Base-by-base conservation (phyloP, 2,113 vertebrate species). In the Oenanthe oenanthe region DNA sequence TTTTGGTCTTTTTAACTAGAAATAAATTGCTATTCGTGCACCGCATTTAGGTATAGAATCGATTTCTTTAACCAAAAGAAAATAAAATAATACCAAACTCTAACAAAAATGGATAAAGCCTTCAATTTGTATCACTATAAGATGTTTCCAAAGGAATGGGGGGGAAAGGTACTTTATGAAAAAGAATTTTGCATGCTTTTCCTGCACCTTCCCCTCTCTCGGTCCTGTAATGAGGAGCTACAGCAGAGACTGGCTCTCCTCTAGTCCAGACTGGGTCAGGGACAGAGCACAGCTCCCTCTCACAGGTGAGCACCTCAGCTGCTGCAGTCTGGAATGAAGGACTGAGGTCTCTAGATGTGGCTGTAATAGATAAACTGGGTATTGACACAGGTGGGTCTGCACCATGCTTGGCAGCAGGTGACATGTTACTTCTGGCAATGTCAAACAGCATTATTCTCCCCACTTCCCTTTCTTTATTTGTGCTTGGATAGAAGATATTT, bases 81-180 rank as follows among this genome's bases (percentile, higher is more conserved):
- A 51, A 16, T 22, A 42, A 53, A 40, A 51, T 17, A 40, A 40
- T 47, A 24, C 1, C 8, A 53, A 78, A 9, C 5, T 6, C 3
- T 36, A 48, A 54, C 9, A 60, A 17, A 58, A 50, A 43, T 3
- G 21, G 34, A 54, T 8, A 66, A 74, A 81, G 8, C 1, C 2
- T 80, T 86, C 16, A 47, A 14, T 19, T 62, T 62, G 0, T 42
- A 42, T 45, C 61, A 29, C 3, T 8, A 3, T 17, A 31, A 43
- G 5, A 34, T 34, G 24, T 85, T 74, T 62, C 3, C 17, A 58
- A 74, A 48, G 2, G 3, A 51, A 71, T 28, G 4, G 6, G 6
- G 1, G 0, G 0, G 0, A 42, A 42, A 16, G 3, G 1, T 31
- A 20, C 2, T 38, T 81, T 2, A 40, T 4, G 25, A 17, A 50